Conservation (phyloP, 2,113 vertebrate genomes). For the Sula dactylatra region DNA sequence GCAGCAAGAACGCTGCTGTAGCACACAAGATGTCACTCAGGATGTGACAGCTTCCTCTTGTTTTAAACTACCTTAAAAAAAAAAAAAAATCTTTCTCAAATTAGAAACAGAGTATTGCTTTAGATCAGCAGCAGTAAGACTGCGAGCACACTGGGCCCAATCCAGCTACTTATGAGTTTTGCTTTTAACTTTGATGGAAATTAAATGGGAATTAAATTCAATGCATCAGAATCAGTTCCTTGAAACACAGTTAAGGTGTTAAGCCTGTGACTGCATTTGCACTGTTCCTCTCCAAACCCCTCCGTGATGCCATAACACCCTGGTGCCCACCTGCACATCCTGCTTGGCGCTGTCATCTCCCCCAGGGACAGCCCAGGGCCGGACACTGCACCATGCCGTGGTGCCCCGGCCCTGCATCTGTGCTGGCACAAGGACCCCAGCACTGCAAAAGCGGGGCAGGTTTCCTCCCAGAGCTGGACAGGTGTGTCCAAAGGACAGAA, state of each 20-base stretch:
- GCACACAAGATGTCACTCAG: conserved; percentile 79
- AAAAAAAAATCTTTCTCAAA: conserved; percentile 9
- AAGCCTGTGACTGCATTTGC: neutral
- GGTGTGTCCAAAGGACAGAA: neutral
- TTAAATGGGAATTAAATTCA: neutral
- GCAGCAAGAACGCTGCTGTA: conserved; percentile 57
- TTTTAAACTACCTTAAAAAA: conserved; percentile 48
- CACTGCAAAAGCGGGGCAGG: neutral
- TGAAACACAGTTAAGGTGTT: neutral
- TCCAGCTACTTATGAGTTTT: neutral
- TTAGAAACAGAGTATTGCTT: conserved; percentile 35
- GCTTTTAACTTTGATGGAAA: neutral
- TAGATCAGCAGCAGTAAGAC: neutral
- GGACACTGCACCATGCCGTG: rapidly evolving
- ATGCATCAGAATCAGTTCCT: neutral
- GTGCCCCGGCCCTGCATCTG: rapidly evolving
- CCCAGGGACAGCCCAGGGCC: neutral
- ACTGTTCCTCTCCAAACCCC: neutral
- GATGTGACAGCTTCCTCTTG: conserved; percentile 75
- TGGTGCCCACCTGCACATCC: rapidly evolving
- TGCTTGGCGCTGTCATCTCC: rapidly evolving
- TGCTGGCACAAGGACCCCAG: neutral
- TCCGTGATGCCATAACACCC: neutral
- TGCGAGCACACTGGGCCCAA: neutral
- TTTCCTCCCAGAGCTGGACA: neutral